Conservation (phyloP, 2,888 invertebrate genomes). For the Ophion ellenae region DNA sequence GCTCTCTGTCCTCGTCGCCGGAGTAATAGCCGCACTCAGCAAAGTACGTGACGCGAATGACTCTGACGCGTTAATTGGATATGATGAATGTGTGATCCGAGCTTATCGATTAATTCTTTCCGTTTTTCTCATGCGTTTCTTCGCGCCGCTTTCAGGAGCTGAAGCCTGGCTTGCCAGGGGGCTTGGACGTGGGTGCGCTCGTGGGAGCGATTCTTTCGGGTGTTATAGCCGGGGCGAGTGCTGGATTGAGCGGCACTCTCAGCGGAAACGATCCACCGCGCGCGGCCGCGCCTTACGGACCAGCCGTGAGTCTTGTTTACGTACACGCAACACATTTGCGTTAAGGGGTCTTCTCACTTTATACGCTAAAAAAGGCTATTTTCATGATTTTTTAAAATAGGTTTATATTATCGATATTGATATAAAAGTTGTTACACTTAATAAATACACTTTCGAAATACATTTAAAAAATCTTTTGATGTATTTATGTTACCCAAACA, state of each 20-base stretch:
- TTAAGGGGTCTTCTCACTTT: no score
- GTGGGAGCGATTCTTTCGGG: constrained; percentile 78
- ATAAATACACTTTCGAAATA: no score
- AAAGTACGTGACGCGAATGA: constrained; percentile 73
- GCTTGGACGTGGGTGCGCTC: constrained; percentile 76
- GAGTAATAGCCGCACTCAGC: constrained; percentile 76
- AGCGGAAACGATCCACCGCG: constrained; percentile 12
- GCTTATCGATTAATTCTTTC: not conserved
- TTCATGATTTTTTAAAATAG: no score
- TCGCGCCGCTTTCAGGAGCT: constrained; percentile 72
- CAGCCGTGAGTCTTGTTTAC: constrained; percentile 62
- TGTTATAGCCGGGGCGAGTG: constrained; percentile 78
- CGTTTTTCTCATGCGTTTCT: constrained; percentile 16
- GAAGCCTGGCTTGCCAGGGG: constrained; percentile 66
- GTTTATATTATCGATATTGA: no score
- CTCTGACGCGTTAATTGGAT: constrained; percentile 20
- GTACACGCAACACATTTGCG: no score
- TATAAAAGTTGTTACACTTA: no score
- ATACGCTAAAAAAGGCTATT: no score
- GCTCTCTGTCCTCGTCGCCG: constrained; percentile 75
- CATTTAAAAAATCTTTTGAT: no score
- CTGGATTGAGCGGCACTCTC: constrained; percentile 74
- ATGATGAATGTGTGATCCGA: no score
- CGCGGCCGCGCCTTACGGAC: constrained; percentile 48
- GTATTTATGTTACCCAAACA: no score